Conservation (phyloP, 2,888 invertebrate genomes). For the Ophion costatus region DNA sequence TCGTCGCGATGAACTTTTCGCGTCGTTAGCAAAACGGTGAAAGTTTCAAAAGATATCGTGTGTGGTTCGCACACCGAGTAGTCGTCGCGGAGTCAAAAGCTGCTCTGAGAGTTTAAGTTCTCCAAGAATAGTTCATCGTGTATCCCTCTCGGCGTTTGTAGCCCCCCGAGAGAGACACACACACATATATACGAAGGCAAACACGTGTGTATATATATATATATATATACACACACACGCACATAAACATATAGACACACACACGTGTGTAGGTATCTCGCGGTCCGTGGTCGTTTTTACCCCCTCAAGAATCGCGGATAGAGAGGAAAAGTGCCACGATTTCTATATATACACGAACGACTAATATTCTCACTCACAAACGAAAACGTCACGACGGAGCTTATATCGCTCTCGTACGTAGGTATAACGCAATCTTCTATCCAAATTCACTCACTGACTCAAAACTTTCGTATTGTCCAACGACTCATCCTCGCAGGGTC, state of each 20-base stretch:
- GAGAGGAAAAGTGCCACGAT: conserved; percentile 67
- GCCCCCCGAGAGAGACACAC: conserved; percentile 53
- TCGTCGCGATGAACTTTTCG: conserved; percentile 44
- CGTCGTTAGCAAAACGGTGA: conserved; percentile 56
- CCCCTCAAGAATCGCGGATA: conserved; percentile 60
- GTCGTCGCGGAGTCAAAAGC: conserved; percentile 77
- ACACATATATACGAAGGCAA: not conserved
- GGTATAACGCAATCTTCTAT: conserved; percentile 34
- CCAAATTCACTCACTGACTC: conserved; percentile 59
- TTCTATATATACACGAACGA: conserved; percentile 71
- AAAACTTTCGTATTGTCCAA: conserved; percentile 18
- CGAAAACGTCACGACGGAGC: conserved; percentile 51
- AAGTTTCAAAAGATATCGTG: conserved; percentile 56
- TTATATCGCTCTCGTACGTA: not conserved
- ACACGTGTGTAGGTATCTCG: conserved; percentile 27
- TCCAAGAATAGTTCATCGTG: conserved; percentile 82
- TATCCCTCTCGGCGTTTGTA: conserved; percentile 70
- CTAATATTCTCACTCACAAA: conserved; percentile 64
- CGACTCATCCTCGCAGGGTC: conserved; percentile 16
- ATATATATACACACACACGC: not conserved
- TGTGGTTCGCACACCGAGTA: conserved; percentile 53
- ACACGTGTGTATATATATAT: not conserved
- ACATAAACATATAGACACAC: not conserved
- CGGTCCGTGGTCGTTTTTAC: conserved; percentile 65
- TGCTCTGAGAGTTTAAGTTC: conserved; percentile 78